These are phyloP conservation scores for Urocyon cinereoargenteus DNA, from an alignment of 2,797 vertebrate species.

Conservation along the genomic window DNA sequence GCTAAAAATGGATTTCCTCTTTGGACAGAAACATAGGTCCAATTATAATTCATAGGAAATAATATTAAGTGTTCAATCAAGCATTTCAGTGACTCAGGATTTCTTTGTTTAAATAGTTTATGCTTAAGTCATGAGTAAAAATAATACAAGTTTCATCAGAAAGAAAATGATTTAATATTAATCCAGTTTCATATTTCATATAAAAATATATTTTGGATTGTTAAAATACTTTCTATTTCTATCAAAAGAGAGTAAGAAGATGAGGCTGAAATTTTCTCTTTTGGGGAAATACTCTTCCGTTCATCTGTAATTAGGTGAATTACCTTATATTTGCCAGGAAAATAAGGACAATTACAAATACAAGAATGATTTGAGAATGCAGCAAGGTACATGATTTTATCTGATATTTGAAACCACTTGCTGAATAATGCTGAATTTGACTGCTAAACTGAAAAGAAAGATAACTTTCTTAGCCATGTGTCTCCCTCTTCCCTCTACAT, in stretches of 20 bases:
- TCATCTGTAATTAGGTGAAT: background rate
- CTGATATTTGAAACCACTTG: background rate
- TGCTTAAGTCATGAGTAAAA: background rate
- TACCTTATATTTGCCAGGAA: background rate
- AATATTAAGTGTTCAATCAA: background rate
- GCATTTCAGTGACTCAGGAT: background rate
- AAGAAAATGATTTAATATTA: background rate
- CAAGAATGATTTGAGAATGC: background rate
- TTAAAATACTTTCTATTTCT: conserved; percentile 40
- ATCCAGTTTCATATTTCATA: background rate
- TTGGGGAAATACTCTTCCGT: background rate
- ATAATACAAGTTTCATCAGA: background rate
- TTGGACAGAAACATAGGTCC: background rate
- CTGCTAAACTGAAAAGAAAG: background rate
- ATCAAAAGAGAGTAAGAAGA: background rate
- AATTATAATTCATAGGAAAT: background rate
- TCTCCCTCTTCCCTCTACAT: background rate
- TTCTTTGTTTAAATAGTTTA: background rate
- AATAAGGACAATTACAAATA: background rate
- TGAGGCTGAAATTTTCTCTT: background rate
- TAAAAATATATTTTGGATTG: background rate
- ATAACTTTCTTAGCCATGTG: background rate
- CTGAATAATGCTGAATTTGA: background rate
- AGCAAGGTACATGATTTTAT: background rate
- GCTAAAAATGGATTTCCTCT: background rate